phyloP scores from a whole-genome alignment of 1,140 invertebrate genomes.

The Philaenus spumarius region DNA sequence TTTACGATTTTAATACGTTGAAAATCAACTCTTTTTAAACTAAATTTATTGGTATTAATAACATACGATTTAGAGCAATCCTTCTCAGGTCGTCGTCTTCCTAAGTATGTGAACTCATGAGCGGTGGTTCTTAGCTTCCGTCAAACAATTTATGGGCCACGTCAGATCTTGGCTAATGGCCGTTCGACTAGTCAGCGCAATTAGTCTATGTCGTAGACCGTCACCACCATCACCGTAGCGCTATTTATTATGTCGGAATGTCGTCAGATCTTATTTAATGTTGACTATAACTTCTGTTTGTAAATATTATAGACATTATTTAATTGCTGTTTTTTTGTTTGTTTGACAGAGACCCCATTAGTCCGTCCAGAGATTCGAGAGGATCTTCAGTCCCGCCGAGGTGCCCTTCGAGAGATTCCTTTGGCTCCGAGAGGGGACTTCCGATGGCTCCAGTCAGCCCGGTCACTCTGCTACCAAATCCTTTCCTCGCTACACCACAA shows the following conservation, averaged over 20 bases:
- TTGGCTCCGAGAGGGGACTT: slow-evolving; percentile 56
- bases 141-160: slow-evolving; percentile 7
- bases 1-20: too few species aligned
- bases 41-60: too few species aligned
- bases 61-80: too few species aligned
- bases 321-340: slow-evolving; percentile 32
- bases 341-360: slow-evolving; percentile 57
- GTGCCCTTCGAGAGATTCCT: slow-evolving; percentile 59
- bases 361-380: slow-evolving; percentile 68
- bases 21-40: too few species aligned
- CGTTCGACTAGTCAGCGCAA: not conserved
- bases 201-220: slow-evolving; percentile 4
- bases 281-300: slow-evolving; percentile 4
- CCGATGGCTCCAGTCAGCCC: slow-evolving; percentile 37
- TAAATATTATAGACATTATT: slow-evolving; percentile 9
- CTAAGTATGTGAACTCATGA: not conserved
- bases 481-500: slow-evolving; percentile 46
- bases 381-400: slow-evolving; percentile 53
- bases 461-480: slow-evolving; percentile 45
- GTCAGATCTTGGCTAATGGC: slow-evolving; percentile 9
- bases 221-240: slow-evolving; percentile 3
- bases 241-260: slow-evolving; percentile 12
- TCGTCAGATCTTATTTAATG: slow-evolving; percentile 3
- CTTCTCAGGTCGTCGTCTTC: too few species aligned
- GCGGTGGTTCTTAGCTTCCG: slow-evolving; percentile 1